These are phyloP conservation scores for Sussaba pulchella DNA, from an alignment of 2,888 invertebrate species.

Conservation along the genomic window DNA sequence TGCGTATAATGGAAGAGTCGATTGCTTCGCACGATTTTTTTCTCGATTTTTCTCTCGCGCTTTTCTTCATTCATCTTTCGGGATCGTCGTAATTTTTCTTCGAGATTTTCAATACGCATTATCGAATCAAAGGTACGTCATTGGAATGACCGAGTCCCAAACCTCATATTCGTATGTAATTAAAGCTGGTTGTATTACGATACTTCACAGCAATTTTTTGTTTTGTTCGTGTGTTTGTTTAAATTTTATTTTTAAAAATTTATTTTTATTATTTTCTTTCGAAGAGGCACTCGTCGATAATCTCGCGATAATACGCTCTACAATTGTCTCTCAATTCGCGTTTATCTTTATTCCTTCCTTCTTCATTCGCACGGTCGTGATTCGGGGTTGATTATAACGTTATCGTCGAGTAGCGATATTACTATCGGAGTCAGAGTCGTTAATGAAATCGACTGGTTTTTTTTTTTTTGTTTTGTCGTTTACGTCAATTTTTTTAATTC, in stretches of 20 bases:
- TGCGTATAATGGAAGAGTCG: constrained; percentile 65
- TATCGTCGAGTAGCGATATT: too few relatives aligned
- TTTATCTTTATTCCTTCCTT: too few relatives aligned
- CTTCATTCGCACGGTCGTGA: too few relatives aligned
- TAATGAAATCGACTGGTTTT: too few relatives aligned
- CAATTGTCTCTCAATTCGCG: constrained; percentile 41
- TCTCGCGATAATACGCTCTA: constrained; percentile 40
- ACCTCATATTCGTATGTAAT: constrained; percentile 53
- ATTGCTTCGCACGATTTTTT: constrained; percentile 52
- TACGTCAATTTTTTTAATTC: constrained; percentile 3
- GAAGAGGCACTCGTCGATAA: constrained; percentile 57
- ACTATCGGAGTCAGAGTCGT: too few relatives aligned
- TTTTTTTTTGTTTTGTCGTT: constrained; percentile 31
- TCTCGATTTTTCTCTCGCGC: constrained; percentile 42
- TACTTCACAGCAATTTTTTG: constrained; percentile 31
- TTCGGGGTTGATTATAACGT: too few relatives aligned
- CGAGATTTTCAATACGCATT: constrained; percentile 29
- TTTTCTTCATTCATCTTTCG: constrained; percentile 15
- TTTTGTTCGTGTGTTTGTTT: constrained; percentile 1
- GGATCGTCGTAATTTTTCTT: not conserved
- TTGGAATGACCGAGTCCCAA: constrained; percentile 60
- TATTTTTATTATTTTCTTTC: constrained; percentile 31
- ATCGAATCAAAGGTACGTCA: constrained; percentile 46
- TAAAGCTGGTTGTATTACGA: constrained; percentile 56
- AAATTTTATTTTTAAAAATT: constrained; percentile 22